Percentiles rank a stretch among this genome's conserved stretches.
Evolutionary conservation across 2,888 invertebrate species (phyloP).

Genomic region (Trichopoda pennipes): DNA sequence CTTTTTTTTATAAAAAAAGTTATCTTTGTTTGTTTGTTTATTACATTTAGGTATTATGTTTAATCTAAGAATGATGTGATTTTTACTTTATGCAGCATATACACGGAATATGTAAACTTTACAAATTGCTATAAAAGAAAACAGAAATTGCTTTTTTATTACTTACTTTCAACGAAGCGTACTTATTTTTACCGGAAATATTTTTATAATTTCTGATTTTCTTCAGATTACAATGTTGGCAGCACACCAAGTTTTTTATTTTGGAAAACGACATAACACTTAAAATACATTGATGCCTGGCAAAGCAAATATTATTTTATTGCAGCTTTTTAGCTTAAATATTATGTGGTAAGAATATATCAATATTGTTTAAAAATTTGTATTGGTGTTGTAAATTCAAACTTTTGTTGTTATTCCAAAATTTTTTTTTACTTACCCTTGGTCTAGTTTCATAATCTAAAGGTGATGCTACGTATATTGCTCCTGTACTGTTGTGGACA

Average conservation of each 20-base stretch:
- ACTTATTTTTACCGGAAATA: constrained; percentile 7
- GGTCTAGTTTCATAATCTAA: constrained; percentile 97
- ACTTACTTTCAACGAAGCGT: constrained; percentile 9
- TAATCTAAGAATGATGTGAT: constrained; percentile 21
- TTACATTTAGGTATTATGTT: neutral
- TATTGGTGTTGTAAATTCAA: neutral
- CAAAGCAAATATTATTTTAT: neutral
- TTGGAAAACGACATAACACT: neutral
- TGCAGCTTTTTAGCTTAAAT: neutral
- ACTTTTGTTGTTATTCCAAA: neutral
- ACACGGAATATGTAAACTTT: neutral
- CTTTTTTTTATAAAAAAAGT: constrained; percentile 23
- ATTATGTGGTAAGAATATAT: neutral
- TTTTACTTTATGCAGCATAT: constrained; percentile 5
- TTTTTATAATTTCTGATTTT: constrained; percentile 21
- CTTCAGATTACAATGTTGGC: constrained; percentile 11
- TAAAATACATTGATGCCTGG: neutral
- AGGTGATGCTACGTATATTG: constrained; percentile 97
- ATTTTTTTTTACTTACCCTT: constrained; percentile 86
- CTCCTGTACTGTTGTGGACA: constrained; percentile 98
- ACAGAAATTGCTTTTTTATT: constrained; percentile 26
- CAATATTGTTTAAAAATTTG: neutral
- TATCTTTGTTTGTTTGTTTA: neutral
- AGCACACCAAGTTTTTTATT: neutral
- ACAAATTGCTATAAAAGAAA: constrained; percentile 7